These are phyloP conservation scores for Ips typographus DNA, from an alignment of 1,140 invertebrate species.

Conservation along the genomic window DNA sequence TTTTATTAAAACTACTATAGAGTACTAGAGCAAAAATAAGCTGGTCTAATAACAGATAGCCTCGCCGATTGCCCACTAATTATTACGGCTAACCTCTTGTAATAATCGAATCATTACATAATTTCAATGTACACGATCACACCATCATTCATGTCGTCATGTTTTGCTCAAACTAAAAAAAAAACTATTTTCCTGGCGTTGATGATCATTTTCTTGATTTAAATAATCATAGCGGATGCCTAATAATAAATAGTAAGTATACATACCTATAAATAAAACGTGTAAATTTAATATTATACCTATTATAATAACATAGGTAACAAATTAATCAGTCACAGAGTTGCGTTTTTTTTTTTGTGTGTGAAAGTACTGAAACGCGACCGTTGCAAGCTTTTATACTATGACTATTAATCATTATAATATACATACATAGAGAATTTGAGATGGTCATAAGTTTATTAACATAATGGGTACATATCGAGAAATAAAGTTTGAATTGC, in stretches of 20 bases:
- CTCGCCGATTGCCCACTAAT: no score
- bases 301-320: neutral
- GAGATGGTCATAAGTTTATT: constrained; percentile 34
- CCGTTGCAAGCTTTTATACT: constrained; percentile 33
- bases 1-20: no score
- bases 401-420: constrained; percentile 19
- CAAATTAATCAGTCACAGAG: neutral
- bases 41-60: no score
- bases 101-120: no score
- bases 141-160: no score
- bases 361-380: constrained; percentile 8
- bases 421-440: constrained; percentile 26
- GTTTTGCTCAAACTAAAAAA: no score
- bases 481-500: constrained; percentile 38
- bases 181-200: neutral
- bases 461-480: constrained; percentile 42
- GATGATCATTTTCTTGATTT: neutral
- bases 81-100: no score
- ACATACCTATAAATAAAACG: neutral
- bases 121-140: no score
- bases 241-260: neutral
- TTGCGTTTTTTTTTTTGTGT: neutral
- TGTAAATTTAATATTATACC: constrained; percentile 1
- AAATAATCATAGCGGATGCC: neutral
- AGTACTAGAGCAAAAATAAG: no score